A percentile compares a stretch with the other conserved stretches of the same genome.
Evolutionary conservation across 2,888 invertebrate species (phyloP).

Genomic region (Epistrophe eligans): DNA sequence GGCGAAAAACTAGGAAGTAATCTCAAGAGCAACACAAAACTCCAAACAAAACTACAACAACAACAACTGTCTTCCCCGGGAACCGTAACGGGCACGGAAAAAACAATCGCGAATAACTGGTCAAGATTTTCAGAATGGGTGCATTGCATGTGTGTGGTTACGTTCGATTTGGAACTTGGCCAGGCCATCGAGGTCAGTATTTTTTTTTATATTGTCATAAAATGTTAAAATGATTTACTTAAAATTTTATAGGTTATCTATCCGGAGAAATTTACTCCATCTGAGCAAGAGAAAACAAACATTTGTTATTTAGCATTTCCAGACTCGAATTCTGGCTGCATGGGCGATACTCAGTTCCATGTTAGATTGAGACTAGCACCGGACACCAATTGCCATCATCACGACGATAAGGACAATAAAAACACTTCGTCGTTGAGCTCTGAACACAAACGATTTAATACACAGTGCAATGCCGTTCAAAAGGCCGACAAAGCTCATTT

Average conservation of each 20-base stretch:
- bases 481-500: conserved; percentile 94
- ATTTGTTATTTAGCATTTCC: conserved; percentile 99
- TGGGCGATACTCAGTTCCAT: conserved; percentile 99
- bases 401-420: conserved; percentile 21
- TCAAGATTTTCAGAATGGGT: conserved; percentile 95
- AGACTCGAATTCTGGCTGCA: conserved; percentile 99
- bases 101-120: conserved; percentile 84
- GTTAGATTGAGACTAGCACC: conserved; percentile 92
- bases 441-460: conserved; percentile 89
- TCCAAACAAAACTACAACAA: neutral
- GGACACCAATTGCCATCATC: conserved; percentile 82
- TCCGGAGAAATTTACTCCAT: conserved; percentile 85
- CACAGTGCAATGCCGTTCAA: conserved; percentile 89
- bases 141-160: conserved; percentile 98
- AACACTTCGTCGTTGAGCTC: conserved; percentile 82
- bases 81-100: neutral
- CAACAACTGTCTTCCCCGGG: neutral
- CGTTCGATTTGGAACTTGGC: conserved; percentile 99
- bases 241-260: conserved; percentile 76
- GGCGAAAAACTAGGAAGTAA: neutral
- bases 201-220: neutral
- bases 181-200: conserved; percentile 96
- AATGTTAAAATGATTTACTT: neutral
- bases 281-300: conserved; percentile 94
- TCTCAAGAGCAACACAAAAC: neutral